Evolutionary conservation across 2,113 vertebrate genomes (phyloP), one percentile per base, ranked within the genome.

Genomic region (Myodes glareolus): DNA sequence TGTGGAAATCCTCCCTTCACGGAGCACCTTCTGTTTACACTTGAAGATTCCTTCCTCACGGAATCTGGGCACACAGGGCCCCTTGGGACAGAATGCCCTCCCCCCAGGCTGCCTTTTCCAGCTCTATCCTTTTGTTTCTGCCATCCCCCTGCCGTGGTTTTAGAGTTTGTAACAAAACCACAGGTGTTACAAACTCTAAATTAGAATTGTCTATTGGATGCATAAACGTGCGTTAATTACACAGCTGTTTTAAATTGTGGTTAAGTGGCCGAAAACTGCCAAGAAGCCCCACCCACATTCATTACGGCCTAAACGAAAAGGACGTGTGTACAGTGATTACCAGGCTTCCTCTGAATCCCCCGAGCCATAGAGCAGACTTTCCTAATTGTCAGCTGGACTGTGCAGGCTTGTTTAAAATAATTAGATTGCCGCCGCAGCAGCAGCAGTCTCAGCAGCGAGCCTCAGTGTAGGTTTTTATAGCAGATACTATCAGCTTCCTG

Each of bases 331-430:
- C 76, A 77, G 98, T 94, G 92, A 98, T 98, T 98, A 98, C 97
- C 98, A 98, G 97, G 97, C 94, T 97, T 98, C 90, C 31, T 97
- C 89, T 76, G 97, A 98, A 98, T 98, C 98, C 98, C 98, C 92
- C 17, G 97, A 98, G 98, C 98, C 98, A 95, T 97, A 91, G 95
- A 97, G 98, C 98, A 97, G 98, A 88, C 96, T 97, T 98, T 98
- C 98, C 98, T 99, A 99, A 99, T 99, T 99, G 99, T 98, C 98
- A 98, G 98, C 98, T 98, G 98, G 90, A 98, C 98, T 97, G 98
- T 68, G 86, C 98, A 92, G 97, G 98, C 98, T 98, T 98, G 98
- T 99, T 99, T 98, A 98, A 99, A 99, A 99, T 99, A 99, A 99
- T 99, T 99, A 99, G 98, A 98, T 97, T 97, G 98, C 89, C 42